These are phyloP conservation scores for Cecropterus lyciades DNA, from an alignment of 1,140 invertebrate genomes.

Conservation along the genomic window DNA sequence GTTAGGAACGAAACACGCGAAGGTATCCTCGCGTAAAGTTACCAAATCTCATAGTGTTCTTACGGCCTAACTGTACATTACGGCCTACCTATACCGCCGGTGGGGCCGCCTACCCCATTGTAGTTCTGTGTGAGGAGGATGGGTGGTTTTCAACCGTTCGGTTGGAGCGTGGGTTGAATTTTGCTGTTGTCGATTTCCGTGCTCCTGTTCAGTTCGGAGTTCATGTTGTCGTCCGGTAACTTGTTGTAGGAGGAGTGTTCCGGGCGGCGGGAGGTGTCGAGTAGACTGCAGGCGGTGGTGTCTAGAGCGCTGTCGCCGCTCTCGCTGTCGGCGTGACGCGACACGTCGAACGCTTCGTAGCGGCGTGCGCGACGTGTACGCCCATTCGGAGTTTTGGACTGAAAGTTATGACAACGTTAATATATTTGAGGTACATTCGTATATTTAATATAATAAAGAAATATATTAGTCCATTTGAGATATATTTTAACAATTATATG, in stretches of 20 bases:
- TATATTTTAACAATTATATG: too few species aligned
- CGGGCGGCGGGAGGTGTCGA: conserved; percentile 60
- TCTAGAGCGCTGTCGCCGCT: conserved; percentile 66
- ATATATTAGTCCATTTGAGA: too few species aligned
- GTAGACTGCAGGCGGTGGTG: conserved; percentile 45
- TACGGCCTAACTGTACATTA: conserved; percentile 34
- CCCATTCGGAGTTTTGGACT: conserved; percentile 76
- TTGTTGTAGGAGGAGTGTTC: conserved; percentile 54
- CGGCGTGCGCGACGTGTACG: conserved; percentile 54
- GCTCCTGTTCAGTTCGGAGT: conserved; percentile 63
- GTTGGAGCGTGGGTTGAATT: conserved; percentile 71
- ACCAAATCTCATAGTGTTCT: conserved; percentile 4
- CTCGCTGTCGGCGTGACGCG: conserved; percentile 65
- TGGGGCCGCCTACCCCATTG: conserved; percentile 68
- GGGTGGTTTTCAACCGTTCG: conserved; percentile 65
- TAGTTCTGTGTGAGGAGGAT: conserved; percentile 49
- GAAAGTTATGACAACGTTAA: too few species aligned
- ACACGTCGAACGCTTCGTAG: conserved; percentile 69
- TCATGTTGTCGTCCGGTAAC: conserved; percentile 77
- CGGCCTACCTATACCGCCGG: not conserved
- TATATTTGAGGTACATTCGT: too few species aligned
- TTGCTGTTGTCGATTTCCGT: conserved; percentile 61
- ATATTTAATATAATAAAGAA: too few species aligned
- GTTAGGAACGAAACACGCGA: conserved; percentile 72
- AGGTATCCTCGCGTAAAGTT: conserved; percentile 59